Evolutionary conservation across 2,888 invertebrate genomes (phyloP).

Genomic region (Melanophora roralis): DNA sequence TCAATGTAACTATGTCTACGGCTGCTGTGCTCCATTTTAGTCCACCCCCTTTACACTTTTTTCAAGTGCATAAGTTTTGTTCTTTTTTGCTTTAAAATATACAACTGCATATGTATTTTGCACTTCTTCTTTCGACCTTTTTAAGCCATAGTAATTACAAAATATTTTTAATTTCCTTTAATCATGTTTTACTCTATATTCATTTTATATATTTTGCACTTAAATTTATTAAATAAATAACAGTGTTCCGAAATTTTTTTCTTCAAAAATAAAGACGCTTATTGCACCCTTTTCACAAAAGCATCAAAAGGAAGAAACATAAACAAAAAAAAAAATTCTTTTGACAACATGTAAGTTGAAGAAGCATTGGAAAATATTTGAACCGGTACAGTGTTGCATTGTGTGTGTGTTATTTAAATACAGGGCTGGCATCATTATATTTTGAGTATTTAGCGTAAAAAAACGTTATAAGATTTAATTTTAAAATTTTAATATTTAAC

Average conservation of each 20-base stretch:
- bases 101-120: not conserved
- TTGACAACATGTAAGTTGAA: conserved; percentile 32
- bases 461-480: too few relatives aligned
- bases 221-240: conserved; percentile 1
- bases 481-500: too few relatives aligned
- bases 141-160: conserved; percentile 3
- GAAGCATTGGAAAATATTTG: conserved; percentile 20
- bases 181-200: conserved; percentile 1
- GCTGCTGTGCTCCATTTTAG: conserved; percentile 46
- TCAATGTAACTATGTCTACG: conserved; percentile 49
- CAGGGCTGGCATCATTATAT: not conserved
- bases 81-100: too few relatives aligned
- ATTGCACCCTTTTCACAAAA: conserved; percentile 28
- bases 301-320: conserved; percentile 37
- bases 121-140: conserved; percentile 3
- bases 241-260: not conserved
- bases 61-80: not conserved
- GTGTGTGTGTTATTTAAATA: not conserved
- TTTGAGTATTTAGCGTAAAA: too few relatives aligned
- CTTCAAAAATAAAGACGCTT: not conserved
- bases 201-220: not conserved
- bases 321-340: conserved; percentile 2
- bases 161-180: conserved; percentile 19
- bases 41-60: not conserved
- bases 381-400: conserved; percentile 51